Evolutionary conservation across 1,140 invertebrate species (phyloP).

Genomic region (Bombus pascuorum): DNA sequence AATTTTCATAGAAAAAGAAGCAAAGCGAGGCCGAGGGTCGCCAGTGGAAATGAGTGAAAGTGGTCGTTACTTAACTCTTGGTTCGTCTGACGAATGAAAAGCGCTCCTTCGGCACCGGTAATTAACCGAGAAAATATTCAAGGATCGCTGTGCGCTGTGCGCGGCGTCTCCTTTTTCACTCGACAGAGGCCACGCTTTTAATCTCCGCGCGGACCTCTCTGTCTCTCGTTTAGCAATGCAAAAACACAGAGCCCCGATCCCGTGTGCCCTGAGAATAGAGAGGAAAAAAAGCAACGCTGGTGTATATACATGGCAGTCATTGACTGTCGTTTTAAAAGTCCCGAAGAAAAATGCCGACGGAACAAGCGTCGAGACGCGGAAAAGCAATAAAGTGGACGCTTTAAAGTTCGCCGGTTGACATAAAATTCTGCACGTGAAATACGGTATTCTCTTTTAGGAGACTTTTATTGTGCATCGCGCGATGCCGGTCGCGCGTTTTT

Average conservation of each 20-base stretch:
- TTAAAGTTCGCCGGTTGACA: neutral
- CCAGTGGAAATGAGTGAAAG: constrained; percentile 63
- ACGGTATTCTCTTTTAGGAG: neutral
- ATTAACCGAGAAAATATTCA: constrained; percentile 59
- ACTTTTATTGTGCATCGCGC: constrained; percentile 22
- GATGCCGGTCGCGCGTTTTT: neutral
- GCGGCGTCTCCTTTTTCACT: neutral
- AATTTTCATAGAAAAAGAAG: constrained; percentile 39
- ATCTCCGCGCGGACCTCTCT: neutral
- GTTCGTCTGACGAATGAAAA: constrained; percentile 51
- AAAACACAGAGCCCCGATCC: constrained; percentile 8
- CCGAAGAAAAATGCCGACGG: constrained; percentile 16
- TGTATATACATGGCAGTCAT: constrained; percentile 5
- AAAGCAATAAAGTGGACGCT: constrained; percentile 27
- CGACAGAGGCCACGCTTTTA: neutral
- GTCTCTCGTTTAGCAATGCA: constrained; percentile 22
- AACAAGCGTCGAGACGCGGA: neutral
- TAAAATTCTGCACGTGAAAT: constrained; percentile 17
- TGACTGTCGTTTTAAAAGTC: constrained; percentile 30
- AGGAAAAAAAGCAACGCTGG: neutral
- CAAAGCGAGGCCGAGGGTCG: neutral
- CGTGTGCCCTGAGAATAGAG: neutral
- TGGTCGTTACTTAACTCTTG: constrained; percentile 59
- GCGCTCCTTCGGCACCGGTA: constrained; percentile 39
- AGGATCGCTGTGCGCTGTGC: neutral